Percentiles rank a stretch among this genome's conserved stretches.
phyloP scores from a whole-genome alignment of 2,113 vertebrate species.

The Mirounga angustirostris region DNA sequence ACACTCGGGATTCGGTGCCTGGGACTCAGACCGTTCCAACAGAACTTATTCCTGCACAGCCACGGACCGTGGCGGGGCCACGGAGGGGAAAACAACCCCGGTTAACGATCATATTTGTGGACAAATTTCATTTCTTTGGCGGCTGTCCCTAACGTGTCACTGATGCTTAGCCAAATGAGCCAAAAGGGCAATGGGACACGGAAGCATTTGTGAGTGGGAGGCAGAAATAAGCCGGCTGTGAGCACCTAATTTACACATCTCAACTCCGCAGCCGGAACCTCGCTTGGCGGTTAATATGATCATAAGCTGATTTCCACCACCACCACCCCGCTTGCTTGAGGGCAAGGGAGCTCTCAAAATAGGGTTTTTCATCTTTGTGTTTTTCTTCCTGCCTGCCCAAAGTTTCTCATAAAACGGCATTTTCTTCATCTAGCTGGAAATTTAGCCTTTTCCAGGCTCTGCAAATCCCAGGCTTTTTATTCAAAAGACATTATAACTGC shows the following conservation, averaged over 20 bases:
- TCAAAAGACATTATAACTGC: conserved; percentile 20
- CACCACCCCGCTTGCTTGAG: conserved; percentile 28
- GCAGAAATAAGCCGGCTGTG: conserved; percentile 63
- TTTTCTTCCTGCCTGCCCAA: not conserved
- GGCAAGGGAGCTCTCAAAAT: conserved; percentile 26
- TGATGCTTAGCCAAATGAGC: conserved; percentile 72
- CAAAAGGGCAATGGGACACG: conserved; percentile 67
- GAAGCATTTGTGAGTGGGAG: conserved; percentile 68
- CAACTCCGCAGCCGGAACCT: conserved; percentile 53
- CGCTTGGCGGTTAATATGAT: conserved; percentile 49
- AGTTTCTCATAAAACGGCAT: not conserved
- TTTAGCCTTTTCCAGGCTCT: conserved; percentile 57
- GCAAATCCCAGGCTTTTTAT: conserved; percentile 52
- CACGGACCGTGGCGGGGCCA: fast-evolving
- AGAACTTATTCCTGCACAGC: not conserved
- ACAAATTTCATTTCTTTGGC: conserved; percentile 41
- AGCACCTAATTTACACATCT: conserved; percentile 69
- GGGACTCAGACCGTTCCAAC: not conserved
- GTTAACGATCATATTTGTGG: conserved; percentile 44
- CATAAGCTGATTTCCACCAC: conserved; percentile 53
- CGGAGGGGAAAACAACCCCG: conserved; percentile 13
- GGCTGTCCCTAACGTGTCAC: conserved; percentile 70
- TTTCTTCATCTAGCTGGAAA: conserved; percentile 58
- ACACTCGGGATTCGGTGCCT: not conserved
- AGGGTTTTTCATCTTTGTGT: not conserved